Percentiles rank a stretch among this genome's conserved stretches.
Evolutionary conservation across 2,797 vertebrate species (phyloP).

Genomic region (Nasua narica): DNA sequence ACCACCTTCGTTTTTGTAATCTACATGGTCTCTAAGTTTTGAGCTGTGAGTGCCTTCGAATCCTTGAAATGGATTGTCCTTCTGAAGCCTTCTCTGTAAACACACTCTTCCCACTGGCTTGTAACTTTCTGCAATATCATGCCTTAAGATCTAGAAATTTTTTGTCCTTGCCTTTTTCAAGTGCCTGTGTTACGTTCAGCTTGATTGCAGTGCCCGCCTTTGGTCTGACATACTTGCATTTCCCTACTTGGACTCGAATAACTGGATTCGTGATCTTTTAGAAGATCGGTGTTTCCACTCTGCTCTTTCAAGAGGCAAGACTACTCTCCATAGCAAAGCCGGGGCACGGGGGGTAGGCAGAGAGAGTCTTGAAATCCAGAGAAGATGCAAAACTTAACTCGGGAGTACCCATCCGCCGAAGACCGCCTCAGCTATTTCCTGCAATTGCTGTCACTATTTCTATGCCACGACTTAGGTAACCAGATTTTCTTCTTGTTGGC

Average conservation of each 20-base stretch:
- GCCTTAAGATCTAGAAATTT: background rate
- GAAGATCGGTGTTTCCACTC: background rate
- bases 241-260: background rate
- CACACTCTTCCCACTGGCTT: background rate
- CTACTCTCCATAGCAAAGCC: too few relatives aligned
- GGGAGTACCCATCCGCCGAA: background rate
- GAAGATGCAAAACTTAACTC: background rate
- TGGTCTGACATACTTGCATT: background rate
- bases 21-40: background rate
- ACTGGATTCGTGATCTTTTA: background rate
- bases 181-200: background rate
- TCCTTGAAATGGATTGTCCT: background rate
- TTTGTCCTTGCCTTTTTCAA: background rate
- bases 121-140: background rate
- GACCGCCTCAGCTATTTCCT: background rate
- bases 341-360: background rate
- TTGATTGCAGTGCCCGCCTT: background rate
- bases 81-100: background rate
- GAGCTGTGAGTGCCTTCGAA: background rate
- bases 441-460: background rate
- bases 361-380: background rate
- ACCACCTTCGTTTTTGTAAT: background rate
- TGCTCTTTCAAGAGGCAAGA: background rate
- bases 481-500: background rate
- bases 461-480: fast-evolving